Evolutionary conservation across 2,113 vertebrate species (phyloP).

Genomic region (Corythornis cristatus): DNA sequence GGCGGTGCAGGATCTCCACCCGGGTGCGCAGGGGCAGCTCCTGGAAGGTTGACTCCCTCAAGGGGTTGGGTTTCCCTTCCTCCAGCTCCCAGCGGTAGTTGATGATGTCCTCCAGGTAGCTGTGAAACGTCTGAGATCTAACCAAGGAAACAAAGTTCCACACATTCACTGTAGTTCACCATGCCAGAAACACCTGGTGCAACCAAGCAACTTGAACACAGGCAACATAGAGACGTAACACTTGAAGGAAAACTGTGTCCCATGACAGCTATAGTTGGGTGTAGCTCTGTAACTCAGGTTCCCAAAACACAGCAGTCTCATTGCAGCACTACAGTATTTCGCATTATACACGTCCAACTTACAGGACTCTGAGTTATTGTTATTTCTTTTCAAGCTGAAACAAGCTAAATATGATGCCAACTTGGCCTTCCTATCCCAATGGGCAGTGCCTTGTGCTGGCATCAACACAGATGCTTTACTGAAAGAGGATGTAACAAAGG

Average conservation of each 20-base stretch:
- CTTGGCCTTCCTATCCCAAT: neutral
- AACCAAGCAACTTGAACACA: neutral
- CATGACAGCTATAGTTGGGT: neutral
- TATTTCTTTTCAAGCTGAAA: neutral
- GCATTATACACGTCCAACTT: neutral
- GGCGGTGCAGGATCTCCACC: slow-evolving; percentile 92
- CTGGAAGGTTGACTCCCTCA: slow-evolving; percentile 86
- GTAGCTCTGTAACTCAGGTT: neutral
- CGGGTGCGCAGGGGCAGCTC: slow-evolving; percentile 87
- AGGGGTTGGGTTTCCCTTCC: slow-evolving; percentile 94
- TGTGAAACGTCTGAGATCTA: slow-evolving; percentile 89
- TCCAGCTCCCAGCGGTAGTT: slow-evolving; percentile 98
- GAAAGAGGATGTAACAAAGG: neutral
- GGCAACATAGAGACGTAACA: neutral
- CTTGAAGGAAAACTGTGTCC: neutral
- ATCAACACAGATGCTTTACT: neutral
- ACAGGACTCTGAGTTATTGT: neutral
- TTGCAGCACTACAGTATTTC: neutral
- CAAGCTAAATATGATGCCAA: neutral
- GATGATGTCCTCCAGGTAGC: slow-evolving; percentile 97
- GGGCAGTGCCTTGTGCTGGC: neutral
- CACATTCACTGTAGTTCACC: neutral
- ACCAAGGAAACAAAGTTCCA: neutral
- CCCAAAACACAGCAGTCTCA: neutral
- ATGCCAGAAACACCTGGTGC: neutral